Conservation (phyloP, 1,140 invertebrate genomes). For the Amyelois transitella region DNA sequence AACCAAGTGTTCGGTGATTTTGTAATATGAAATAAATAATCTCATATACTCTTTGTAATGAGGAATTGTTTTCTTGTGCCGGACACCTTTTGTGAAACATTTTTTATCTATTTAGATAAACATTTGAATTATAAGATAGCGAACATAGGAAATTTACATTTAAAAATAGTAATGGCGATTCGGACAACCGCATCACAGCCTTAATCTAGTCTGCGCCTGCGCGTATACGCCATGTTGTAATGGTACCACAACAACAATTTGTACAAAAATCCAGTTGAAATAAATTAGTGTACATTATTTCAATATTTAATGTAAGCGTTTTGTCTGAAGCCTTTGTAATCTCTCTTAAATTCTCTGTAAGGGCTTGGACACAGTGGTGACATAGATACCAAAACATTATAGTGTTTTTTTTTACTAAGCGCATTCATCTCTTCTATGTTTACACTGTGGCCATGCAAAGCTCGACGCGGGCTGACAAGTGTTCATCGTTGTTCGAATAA, state of each 20-base stretch:
- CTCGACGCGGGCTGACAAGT: not conserved
- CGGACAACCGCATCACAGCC: not conserved
- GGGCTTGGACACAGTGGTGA: not conserved
- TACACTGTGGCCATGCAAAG: not conserved
- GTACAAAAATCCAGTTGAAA: slow-evolving; percentile 14
- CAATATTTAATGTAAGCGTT: slow-evolving; percentile 12
- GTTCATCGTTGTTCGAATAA: slow-evolving; percentile 3
- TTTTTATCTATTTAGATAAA: no score
- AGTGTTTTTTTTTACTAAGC: not conserved
- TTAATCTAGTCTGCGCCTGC: slow-evolving; percentile 21
- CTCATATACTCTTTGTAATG: no score
- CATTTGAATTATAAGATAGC: no score
- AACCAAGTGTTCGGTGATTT: no score
- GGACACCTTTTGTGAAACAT: no score
- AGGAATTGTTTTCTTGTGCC: no score
- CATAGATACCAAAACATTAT: not conserved
- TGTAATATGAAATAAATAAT: no score
- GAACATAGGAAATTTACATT: no score
- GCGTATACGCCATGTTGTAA: slow-evolving; percentile 5
- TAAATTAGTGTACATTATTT: slow-evolving; percentile 20
- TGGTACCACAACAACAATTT: slow-evolving; percentile 8
- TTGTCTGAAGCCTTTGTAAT: slow-evolving; percentile 14
- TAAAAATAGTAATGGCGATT: no score
- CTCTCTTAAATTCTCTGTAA: slow-evolving; percentile 10
- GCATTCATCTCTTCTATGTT: not conserved